Base-by-base conservation (phyloP, 1,140 invertebrate genomes). In the Zaprionus gabonicus region DNA sequence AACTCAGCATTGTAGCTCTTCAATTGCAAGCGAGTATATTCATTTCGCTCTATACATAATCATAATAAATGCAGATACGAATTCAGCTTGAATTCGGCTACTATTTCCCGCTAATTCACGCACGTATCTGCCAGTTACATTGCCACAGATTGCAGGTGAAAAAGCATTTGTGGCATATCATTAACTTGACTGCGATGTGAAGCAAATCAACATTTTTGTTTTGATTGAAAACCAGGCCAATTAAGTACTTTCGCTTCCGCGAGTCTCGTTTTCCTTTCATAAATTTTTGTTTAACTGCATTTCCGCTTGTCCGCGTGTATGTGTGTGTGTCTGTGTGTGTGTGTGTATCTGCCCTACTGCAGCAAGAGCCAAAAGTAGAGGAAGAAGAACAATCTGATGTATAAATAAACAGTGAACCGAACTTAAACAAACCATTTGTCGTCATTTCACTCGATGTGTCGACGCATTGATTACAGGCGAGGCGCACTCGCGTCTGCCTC, bases 391-490 rank as follows among this genome's bases (percentile, higher is more conserved):
- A 74, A 71, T 71, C 68, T 73, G 64, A 73, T 85, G 76, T 85
- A 80, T 90, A 90, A 90, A 90, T 91, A 90, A 90, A 90, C 85
- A 82, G 58, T 67, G 71, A 77, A 90, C 38, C 60, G 59, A 78
- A 90, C 79, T 90, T 80, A 90, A 90, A 90, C 86, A 90, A 91
- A 90, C 85, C 72, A 80, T 84, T 86, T 76, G 76, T 78, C 65
- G 79, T 72, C 75, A 56, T 76, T 63, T 66, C 38, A 44, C 36
- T 60, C 70, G 31, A 88, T 82, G 86, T 85, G 86, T 72, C 81
- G 76, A 91, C 76, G 79, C 86, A 90, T 88, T 85, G 85, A 88
- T 88, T 90, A 80, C 79, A 81, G 76, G 64, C 84, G 70, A 78
- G 76, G 64, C 84, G 72, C 78, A 76, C 66, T 71, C 66, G 56